phyloP scores from a whole-genome alignment of 2,888 invertebrate genomes.

The Meiosimyza decipiens region DNA sequence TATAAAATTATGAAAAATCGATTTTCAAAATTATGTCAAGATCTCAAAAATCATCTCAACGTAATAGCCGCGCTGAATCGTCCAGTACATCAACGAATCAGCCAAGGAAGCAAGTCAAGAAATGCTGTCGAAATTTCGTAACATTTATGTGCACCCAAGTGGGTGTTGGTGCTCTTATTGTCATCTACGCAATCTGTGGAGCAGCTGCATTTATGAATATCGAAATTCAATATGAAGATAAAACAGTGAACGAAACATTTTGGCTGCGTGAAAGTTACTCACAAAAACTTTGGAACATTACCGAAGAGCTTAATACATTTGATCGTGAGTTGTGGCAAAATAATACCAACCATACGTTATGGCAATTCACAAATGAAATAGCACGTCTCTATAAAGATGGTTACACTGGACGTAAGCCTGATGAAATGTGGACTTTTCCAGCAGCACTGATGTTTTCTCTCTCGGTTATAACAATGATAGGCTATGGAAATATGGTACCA shows the following conservation, averaged over 20 bases:
- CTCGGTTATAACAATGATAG: slow-evolving; percentile 92
- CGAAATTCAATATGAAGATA: slow-evolving; percentile 73
- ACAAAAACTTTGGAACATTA: slow-evolving; percentile 76
- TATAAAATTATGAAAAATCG: neutral
- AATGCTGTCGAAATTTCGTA: slow-evolving; percentile 85
- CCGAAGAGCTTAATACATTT: slow-evolving; percentile 75
- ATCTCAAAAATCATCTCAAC: slow-evolving; percentile 40
- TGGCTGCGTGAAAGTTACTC: slow-evolving; percentile 72
- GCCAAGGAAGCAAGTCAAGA: slow-evolving; percentile 83
- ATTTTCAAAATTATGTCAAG: slow-evolving; percentile 40
- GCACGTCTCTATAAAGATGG: slow-evolving; percentile 74
- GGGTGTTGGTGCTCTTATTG: slow-evolving; percentile 88
- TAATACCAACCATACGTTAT: slow-evolving; percentile 73
- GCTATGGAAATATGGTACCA: slow-evolving; percentile 88
- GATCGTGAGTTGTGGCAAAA: slow-evolving; percentile 74
- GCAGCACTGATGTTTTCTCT: slow-evolving; percentile 89
- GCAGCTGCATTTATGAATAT: slow-evolving; percentile 84
- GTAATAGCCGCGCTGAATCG: slow-evolving; percentile 37
- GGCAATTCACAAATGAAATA: slow-evolving; percentile 76
- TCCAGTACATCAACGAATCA: slow-evolving; percentile 72
- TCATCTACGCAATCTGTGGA: slow-evolving; percentile 87
- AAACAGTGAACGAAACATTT: slow-evolving; percentile 69
- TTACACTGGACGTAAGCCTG: slow-evolving; percentile 76
- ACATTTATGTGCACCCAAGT: slow-evolving; percentile 95
- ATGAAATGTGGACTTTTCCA: slow-evolving; percentile 86